Evolutionary conservation across 2,888 invertebrate species (phyloP).

Genomic region (Napeogenes sylphis): DNA sequence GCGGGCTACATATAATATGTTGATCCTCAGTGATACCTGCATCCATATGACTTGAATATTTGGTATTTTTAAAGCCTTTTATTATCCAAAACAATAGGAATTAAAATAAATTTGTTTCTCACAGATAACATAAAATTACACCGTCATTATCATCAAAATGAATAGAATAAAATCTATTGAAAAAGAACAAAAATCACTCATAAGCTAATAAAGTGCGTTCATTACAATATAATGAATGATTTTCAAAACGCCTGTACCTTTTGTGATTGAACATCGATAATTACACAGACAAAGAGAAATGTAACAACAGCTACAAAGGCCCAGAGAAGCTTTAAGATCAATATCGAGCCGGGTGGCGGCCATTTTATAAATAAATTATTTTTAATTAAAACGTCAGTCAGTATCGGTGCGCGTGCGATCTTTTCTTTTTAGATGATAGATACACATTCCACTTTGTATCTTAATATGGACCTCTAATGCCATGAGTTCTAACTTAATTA

Average conservation of each 20-base stretch:
- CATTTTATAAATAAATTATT: constrained; percentile 43
- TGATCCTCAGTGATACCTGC: not conserved
- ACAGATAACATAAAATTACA: constrained; percentile 12
- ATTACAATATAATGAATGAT: constrained; percentile 41
- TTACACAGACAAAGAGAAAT: constrained; percentile 39
- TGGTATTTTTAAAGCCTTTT: no score
- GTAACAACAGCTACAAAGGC: constrained; percentile 35
- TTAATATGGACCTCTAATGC: constrained; percentile 13
- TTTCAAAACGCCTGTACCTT: constrained; percentile 31
- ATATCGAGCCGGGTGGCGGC: constrained; percentile 40
- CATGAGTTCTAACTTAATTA: constrained; percentile 13
- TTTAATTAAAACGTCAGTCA: constrained; percentile 48
- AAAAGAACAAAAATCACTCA: constrained; percentile 21
- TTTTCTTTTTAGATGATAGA: constrained; percentile 22
- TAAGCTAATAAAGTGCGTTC: constrained; percentile 32
- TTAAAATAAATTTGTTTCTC: not conserved
- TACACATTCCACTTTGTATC: constrained; percentile 8
- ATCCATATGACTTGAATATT: no score
- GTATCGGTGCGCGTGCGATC: constrained; percentile 24
- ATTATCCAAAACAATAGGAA: no score
- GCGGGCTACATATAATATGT: not conserved
- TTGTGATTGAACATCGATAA: constrained; percentile 37
- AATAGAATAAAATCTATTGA: constrained; percentile 17
- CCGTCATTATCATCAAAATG: constrained; percentile 23
- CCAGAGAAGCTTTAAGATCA: constrained; percentile 41